phyloP scores from a whole-genome alignment of 2,113 vertebrate genomes.

The Scytalopus superciliaris region DNA sequence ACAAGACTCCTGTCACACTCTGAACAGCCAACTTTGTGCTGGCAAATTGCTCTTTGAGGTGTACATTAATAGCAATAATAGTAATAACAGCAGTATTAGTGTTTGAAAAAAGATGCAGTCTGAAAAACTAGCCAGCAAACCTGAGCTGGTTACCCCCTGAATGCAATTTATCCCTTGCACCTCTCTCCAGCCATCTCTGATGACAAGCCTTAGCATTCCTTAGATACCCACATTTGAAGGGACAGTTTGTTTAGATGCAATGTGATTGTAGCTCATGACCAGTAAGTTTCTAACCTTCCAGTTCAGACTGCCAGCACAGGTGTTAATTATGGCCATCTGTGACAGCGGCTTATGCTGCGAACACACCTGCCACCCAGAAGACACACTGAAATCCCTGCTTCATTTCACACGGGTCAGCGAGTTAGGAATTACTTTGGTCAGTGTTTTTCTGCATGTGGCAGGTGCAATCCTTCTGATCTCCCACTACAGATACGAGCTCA shows the following conservation, averaged over 20 bases:
- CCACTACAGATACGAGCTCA: not conserved
- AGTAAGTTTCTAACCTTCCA: not conserved
- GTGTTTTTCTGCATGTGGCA: not conserved
- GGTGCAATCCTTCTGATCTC: not conserved
- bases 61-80: not conserved
- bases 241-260: not conserved
- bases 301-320: not conserved
- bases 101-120: not conserved
- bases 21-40: not conserved
- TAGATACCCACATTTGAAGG: not conserved
- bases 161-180: not conserved
- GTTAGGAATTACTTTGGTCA: not conserved
- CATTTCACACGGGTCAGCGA: fast-evolving
- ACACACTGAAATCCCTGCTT: not conserved
- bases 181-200: not conserved
- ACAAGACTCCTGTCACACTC: not conserved
- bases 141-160: fast-evolving
- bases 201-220: not conserved
- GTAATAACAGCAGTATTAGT: not conserved
- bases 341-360: not conserved
- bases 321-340: conserved; percentile 33
- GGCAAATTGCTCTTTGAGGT: not conserved
- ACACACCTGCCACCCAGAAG: conserved; percentile 24
- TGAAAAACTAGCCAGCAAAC: not conserved
- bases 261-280: not conserved